Evolutionary conservation across 2,888 invertebrate species (phyloP).

Genomic region (Trachelus stipa): DNA sequence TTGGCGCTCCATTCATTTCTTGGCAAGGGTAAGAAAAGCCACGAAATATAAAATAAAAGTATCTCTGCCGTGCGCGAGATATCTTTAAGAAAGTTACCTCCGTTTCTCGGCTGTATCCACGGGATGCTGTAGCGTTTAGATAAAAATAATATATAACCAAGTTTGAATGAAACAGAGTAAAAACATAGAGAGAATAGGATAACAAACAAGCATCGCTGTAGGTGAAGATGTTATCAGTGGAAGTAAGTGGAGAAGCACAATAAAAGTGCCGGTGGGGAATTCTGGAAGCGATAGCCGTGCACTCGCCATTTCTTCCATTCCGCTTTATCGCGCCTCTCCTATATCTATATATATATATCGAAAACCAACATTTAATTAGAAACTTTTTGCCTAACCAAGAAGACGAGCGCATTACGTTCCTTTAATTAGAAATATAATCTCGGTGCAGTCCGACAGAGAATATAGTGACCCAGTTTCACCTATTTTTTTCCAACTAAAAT

Average conservation of each 20-base stretch:
- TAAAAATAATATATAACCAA: slow-evolving; percentile 16
- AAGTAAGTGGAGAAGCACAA: slow-evolving; percentile 13
- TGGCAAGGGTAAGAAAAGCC: not conserved
- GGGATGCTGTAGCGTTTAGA: slow-evolving; percentile 12
- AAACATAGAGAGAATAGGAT: slow-evolving; percentile 13
- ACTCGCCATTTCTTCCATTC: slow-evolving; percentile 2
- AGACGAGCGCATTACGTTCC: slow-evolving; percentile 14
- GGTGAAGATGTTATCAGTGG: slow-evolving; percentile 24
- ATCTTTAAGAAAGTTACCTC: not conserved
- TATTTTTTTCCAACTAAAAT: not conserved
- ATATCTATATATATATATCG: slow-evolving; percentile 24
- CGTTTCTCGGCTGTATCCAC: not conserved
- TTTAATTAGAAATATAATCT: slow-evolving; percentile 39
- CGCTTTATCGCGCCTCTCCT: slow-evolving; percentile 24
- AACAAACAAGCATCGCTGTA: slow-evolving; percentile 18
- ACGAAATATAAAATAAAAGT: not conserved
- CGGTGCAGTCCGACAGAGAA: slow-evolving; percentile 7
- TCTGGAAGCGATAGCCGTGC: slow-evolving; percentile 23
- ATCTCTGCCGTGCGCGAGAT: not conserved
- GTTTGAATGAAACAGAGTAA: slow-evolving; percentile 1
- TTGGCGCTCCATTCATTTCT: not conserved
- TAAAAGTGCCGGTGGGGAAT: slow-evolving; percentile 22
- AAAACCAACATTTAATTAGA: slow-evolving; percentile 34
- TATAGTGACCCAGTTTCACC: slow-evolving; percentile 13
- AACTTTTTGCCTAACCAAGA: slow-evolving; percentile 25